phyloP scores from a whole-genome alignment of 2,888 invertebrate genomes.

The Automeris io region DNA sequence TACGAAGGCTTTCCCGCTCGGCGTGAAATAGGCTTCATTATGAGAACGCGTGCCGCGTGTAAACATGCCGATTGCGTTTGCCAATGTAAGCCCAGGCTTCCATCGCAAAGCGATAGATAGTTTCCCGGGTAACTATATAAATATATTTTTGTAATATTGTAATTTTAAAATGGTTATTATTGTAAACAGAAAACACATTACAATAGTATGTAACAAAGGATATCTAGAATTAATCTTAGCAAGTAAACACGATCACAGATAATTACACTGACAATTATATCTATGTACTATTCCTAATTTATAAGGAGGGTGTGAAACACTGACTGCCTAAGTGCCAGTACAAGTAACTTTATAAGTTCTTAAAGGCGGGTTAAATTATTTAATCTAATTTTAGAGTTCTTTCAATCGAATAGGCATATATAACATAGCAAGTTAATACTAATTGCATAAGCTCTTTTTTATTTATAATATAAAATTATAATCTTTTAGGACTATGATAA shows the following conservation, averaged over 20 bases:
- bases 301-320: not conserved
- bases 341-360: no score
- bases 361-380: no score
- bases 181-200: no score
- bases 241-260: not conserved
- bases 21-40: not conserved
- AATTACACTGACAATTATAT: not conserved
- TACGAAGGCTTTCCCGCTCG: not conserved
- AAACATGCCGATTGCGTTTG: not conserved
- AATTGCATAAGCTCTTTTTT: no score
- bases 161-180: not conserved
- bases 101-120: not conserved
- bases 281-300: no score
- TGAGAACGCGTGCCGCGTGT: not conserved
- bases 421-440: no score
- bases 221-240: no score
- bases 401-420: no score
- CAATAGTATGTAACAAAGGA: no score
- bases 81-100: not conserved
- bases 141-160: not conserved
- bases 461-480: no score
- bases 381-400: no score
- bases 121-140: not conserved
- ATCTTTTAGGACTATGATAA: no score
- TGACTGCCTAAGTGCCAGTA: not conserved